Evolutionary conservation across 2,113 vertebrate species (phyloP).

Genomic region (Pygoscelis adeliae): DNA sequence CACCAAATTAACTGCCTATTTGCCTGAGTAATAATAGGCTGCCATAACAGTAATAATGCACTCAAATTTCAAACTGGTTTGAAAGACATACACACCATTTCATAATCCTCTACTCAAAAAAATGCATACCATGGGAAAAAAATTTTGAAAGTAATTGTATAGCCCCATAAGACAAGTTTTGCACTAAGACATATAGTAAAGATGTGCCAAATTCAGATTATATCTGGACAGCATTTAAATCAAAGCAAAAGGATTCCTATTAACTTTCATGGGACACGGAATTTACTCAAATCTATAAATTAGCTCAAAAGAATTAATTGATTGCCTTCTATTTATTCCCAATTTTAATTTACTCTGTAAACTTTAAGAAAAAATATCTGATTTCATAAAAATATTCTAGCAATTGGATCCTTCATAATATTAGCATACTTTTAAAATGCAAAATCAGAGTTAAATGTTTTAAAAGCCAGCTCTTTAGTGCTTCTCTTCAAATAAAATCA

Average conservation of each 20-base stretch:
- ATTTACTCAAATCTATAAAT: not conserved
- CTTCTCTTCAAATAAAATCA: slow-evolving; percentile 51
- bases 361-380: not conserved
- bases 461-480: slow-evolving; percentile 29
- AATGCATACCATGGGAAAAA: not conserved
- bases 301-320: slow-evolving; percentile 6
- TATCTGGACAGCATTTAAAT: not conserved
- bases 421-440: slow-evolving; percentile 65
- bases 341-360: not conserved
- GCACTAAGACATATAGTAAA: not conserved
- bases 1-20: not conserved
- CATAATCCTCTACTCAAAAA: not conserved
- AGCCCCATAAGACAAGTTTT: not conserved
- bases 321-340: not conserved
- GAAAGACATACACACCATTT: not conserved
- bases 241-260: not conserved
- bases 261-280: not conserved
- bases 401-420: slow-evolving; percentile 11
- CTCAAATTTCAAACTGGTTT: not conserved
- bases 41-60: not conserved
- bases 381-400: slow-evolving; percentile 15
- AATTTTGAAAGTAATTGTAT: not conserved
- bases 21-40: slow-evolving; percentile 13
- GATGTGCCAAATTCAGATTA: not conserved
- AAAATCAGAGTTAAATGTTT: slow-evolving; percentile 38